Percentiles rank a stretch among this genome's conserved stretches.
Conservation (phyloP, 1,140 invertebrate genomes). For the Cydia splendana region DNA sequence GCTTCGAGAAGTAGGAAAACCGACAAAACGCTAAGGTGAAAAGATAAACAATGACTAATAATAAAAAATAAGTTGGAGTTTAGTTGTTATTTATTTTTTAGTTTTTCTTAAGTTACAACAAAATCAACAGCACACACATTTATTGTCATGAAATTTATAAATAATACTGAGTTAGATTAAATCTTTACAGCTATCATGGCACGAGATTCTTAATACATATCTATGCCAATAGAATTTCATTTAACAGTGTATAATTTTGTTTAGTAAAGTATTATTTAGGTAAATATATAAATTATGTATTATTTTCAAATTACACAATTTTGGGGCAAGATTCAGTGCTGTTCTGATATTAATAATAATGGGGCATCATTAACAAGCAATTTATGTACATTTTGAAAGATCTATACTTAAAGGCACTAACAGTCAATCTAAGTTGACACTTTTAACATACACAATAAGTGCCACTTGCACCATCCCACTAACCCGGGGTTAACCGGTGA, state of each 20-base stretch:
- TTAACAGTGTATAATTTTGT: conserved; percentile 10
- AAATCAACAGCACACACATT: conserved; percentile 24
- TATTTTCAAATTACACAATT: conserved; percentile 15
- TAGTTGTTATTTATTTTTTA: background rate
- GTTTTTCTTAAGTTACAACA: conserved; percentile 4
- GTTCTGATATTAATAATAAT: background rate
- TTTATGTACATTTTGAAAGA: background rate
- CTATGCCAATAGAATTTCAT: conserved; percentile 15
- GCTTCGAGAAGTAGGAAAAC: background rate
- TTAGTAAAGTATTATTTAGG: conserved; percentile 18
- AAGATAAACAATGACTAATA: background rate
- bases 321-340: conserved; percentile 15
- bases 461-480: too few relatives aligned
- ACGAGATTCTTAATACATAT: conserved; percentile 4
- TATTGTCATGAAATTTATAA: conserved; percentile 21
- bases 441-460: background rate
- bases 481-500: too few relatives aligned
- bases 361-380: background rate
- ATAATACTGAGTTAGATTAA: conserved; percentile 21
- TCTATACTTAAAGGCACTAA: conserved; percentile 10
- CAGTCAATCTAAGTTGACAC: background rate
- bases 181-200: conserved; percentile 25
- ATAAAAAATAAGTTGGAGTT: background rate
- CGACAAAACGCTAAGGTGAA: background rate
- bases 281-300: conserved; percentile 2